Evolutionary conservation across 1,140 invertebrate genomes (phyloP).

Genomic region (Brachionus rotundiformis): DNA sequence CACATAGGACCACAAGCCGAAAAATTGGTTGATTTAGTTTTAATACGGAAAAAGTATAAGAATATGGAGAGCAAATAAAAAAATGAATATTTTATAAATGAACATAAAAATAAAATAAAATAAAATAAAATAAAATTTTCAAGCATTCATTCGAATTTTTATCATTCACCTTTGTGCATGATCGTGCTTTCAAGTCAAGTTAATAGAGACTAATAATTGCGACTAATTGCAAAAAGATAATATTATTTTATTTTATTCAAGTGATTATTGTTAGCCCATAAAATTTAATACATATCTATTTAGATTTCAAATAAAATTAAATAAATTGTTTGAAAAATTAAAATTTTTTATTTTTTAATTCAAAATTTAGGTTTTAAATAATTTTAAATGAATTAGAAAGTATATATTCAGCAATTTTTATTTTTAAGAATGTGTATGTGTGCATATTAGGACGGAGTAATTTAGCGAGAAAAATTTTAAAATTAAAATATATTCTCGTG

Average conservation of each 20-base stretch:
- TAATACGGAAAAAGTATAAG: neutral
- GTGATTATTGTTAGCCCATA: constrained; percentile 36
- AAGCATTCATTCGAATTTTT: neutral
- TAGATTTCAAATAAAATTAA: neutral
- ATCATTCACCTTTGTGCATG: constrained; percentile 42
- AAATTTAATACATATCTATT: neutral
- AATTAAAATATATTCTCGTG: constrained; percentile 23
- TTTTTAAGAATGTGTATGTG: neutral
- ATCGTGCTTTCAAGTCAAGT: constrained; percentile 13
- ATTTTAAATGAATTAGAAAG: neutral
- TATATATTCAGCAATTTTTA: constrained; percentile 31
- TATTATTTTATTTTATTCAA: constrained; percentile 35
- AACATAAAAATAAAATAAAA: constrained; percentile 10
- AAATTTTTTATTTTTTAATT: neutral
- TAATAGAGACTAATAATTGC: neutral
- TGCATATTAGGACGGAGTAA: neutral
- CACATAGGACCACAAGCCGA: neutral
- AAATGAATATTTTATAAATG: neutral
- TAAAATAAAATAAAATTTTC: neutral
- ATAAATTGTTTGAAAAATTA: constrained; percentile 37
- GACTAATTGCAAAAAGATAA: too few relatives aligned
- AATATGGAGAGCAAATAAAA: neutral
- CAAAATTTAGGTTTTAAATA: constrained; percentile 5
- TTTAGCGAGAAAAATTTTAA: constrained; percentile 33
- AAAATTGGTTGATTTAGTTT: neutral